Base-by-base conservation (phyloP, 2,797 vertebrate genomes). In the Scolopax bukidnonensis region DNA sequence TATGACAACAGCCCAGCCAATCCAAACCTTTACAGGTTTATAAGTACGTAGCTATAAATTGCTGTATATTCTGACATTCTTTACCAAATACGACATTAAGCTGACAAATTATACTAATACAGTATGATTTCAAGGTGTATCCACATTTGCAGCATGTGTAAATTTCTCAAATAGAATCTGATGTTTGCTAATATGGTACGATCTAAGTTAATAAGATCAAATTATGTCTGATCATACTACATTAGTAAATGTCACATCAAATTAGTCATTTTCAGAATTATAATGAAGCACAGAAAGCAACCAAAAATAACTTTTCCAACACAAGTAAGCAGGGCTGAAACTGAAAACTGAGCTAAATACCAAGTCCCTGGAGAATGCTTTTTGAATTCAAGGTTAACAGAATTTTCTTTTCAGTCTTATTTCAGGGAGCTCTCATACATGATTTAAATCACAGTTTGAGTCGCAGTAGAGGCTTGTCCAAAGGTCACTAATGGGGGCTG, bases 131-230 rank as follows among this genome's bases (percentile, higher is more conserved):
- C 95, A 96, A 84, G 90, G 76, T 95, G 93, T 85, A 93, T 88
- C 88, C 85, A 95, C 75, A 87, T 79, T 89, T 63, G 84, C 84
- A 89, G 75, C 89, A 89, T 30, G 73, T 77, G 74, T 67, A 86
- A 63, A 96, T 95, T 96, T 96, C 93, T 96, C 91, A 97, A 96
- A 88, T 95, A 91, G 95, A 94, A 96, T 67, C 91, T 38, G 88
- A 96, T 91, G 89, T 97, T 97, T 96, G 94, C 96, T 96, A 98
- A 97, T 97, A 97, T 24, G 90, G 89, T 88, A 83, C 69, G 63
- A 97, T 97, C 93, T 75, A 50, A 97, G 96, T 96, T 98, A 98
- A 97, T 96, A 97, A 96, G 95, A 97, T 97, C 97, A 97, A 96
- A 97, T 97, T 97, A 97, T 86, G 43, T 93, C 95, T 94, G 84